Evolutionary conservation across 2,113 vertebrate species (phyloP).

Genomic region (Naja naja): DNA sequence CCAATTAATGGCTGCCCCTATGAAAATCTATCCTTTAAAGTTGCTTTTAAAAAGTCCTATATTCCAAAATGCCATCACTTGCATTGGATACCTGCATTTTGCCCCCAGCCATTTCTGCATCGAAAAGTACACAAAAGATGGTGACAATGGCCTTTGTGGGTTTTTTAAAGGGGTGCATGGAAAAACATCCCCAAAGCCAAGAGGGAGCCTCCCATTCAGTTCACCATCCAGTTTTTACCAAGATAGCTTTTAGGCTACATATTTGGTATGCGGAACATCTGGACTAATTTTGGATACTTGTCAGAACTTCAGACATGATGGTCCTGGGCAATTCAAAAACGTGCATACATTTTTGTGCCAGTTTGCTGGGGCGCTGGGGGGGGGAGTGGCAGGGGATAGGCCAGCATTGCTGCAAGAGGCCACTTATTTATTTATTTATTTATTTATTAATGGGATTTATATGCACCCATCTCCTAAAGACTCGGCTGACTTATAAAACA

Average conservation of each 20-base stretch:
- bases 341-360: neutral
- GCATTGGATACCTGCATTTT: neutral
- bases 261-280: neutral
- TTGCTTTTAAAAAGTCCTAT: neutral
- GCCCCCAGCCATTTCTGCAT: neutral
- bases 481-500: no score
- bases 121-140: neutral
- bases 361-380: neutral
- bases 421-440: no score
- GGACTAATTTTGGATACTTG: neutral
- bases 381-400: neutral
- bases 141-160: neutral
- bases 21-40: neutral
- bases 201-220: neutral
- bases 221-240: neutral
- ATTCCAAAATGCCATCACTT: neutral
- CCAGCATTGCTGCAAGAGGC: neutral
- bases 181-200: neutral
- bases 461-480: no score
- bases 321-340: neutral
- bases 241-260: neutral
- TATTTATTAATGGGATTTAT: no score
- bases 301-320: neutral
- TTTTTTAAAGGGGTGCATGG: neutral
- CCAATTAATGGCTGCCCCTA: neutral